Conservation (phyloP, 2,113 vertebrate genomes). For the Rhizomys pruinosus region DNA sequence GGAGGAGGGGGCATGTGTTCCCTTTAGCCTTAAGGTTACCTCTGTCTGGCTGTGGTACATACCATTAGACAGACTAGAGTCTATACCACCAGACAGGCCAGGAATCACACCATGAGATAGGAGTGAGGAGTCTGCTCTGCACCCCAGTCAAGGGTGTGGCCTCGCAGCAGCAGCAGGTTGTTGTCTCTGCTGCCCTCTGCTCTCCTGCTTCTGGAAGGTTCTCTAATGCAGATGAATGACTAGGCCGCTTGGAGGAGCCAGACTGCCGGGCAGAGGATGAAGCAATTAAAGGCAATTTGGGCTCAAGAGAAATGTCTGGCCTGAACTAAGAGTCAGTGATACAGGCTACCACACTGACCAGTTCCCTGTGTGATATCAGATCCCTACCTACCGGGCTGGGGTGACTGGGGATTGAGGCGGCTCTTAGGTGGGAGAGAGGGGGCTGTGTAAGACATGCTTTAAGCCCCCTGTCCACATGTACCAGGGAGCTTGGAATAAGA, state of each 20-base stretch:
- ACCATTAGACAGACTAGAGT: background rate
- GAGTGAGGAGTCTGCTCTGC: background rate
- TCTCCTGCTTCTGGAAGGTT: background rate
- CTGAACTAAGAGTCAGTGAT: background rate
- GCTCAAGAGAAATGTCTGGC: background rate
- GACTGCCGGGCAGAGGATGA: background rate
- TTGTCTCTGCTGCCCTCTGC: background rate
- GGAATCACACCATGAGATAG: background rate
- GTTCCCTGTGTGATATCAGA: rapidly evolving
- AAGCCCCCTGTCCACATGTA: rapidly evolving
- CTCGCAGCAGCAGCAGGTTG: background rate
- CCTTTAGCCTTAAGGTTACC: too few relatives aligned
- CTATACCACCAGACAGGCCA: background rate
- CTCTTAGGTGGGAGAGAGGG: rapidly evolving
- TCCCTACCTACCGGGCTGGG: background rate
- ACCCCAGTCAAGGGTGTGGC: background rate
- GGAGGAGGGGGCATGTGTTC: background rate
- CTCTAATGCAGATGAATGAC: background rate
- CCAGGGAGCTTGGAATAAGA: background rate
- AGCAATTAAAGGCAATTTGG: background rate
- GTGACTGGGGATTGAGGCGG: background rate
- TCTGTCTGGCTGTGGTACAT: rapidly evolving
- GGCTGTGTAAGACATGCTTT: background rate
- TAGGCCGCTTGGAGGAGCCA: background rate
- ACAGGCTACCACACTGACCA: rapidly evolving